A percentile compares a stretch with the other conserved stretches of the same genome.
Evolutionary conservation across 1,140 invertebrate species (phyloP).

Genomic region (Ceratina japonica): DNA sequence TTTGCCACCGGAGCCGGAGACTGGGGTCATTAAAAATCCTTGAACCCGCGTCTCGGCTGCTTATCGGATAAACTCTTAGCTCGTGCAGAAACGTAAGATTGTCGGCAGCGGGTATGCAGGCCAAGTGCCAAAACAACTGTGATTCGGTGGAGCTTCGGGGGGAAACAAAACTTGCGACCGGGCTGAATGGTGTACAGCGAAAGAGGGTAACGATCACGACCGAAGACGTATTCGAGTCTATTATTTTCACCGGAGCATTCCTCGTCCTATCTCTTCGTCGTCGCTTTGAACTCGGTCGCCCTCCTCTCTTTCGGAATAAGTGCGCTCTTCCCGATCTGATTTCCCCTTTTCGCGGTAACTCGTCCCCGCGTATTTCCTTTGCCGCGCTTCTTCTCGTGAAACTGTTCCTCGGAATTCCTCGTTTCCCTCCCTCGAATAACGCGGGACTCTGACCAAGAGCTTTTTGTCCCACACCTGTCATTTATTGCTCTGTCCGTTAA

Average conservation of each 20-base stretch:
- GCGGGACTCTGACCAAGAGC: background rate
- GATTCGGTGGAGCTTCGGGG: slow-evolving; percentile 7
- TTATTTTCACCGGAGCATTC: slow-evolving; percentile 28
- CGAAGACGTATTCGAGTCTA: slow-evolving; percentile 50
- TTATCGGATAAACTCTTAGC: slow-evolving; percentile 38
- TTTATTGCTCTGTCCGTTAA: background rate
- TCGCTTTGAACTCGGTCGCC: background rate
- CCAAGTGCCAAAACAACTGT: slow-evolving; percentile 38
- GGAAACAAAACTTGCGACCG: slow-evolving; percentile 1
- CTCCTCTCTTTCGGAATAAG: background rate
- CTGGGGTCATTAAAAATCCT: slow-evolving; percentile 6
- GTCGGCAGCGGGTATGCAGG: slow-evolving; percentile 30
- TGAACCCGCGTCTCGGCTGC: background rate
- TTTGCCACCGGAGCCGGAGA: background rate
- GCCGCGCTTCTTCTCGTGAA: background rate
- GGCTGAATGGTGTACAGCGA: slow-evolving; percentile 17
- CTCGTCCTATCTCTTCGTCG: background rate
- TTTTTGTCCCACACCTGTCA: too few species aligned
- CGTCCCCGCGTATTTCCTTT: background rate
- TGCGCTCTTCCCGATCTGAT: slow-evolving; percentile 12
- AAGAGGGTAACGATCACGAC: slow-evolving; percentile 27
- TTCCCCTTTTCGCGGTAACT: slow-evolving; percentile 20
- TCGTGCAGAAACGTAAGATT: slow-evolving; percentile 43
- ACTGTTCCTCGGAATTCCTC: background rate
- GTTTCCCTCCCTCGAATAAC: background rate